These are phyloP conservation scores for Drosophila ercepeae DNA, from an alignment of 1,140 invertebrate species.

Conservation along the genomic window DNA sequence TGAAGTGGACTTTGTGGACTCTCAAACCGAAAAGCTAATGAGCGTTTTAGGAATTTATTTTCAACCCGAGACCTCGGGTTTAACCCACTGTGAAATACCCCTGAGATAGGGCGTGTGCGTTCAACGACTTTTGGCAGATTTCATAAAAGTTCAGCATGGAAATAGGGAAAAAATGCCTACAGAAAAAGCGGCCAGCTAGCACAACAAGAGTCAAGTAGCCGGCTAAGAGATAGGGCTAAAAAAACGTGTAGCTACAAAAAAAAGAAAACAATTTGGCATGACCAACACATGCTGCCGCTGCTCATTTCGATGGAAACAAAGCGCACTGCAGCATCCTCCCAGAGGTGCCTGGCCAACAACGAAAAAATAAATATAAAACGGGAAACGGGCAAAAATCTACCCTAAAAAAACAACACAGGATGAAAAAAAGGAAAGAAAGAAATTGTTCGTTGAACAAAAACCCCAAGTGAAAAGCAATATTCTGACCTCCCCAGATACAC, in stretches of 20 bases:
- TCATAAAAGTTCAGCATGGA: conserved; percentile 70
- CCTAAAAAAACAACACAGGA: conserved; percentile 13
- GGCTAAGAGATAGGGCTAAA: conserved; percentile 4
- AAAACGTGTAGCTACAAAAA: conserved; percentile 19
- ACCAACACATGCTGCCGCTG: conserved; percentile 70
- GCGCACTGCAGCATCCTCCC: conserved; percentile 30
- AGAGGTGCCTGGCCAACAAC: conserved; percentile 19
- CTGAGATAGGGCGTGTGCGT: conserved; percentile 33
- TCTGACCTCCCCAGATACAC: conserved; percentile 5
- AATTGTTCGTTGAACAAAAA: conserved; percentile 23
- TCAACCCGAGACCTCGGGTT: too few species aligned
- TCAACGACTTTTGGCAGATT: conserved; percentile 80
- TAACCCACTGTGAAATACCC: not conserved
- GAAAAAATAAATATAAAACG: conserved; percentile 1
- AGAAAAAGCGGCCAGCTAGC: conserved; percentile 9
- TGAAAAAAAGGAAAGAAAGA: not conserved
- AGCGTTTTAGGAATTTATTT: too few species aligned
- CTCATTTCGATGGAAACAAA: conserved; percentile 70
- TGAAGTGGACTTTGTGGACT: too few species aligned
- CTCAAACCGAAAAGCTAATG: not conserved
- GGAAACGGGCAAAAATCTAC: conserved; percentile 2
- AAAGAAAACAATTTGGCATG: conserved; percentile 54
- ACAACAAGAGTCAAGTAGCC: conserved; percentile 66
- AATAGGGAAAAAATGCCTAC: conserved; percentile 38
- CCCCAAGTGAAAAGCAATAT: conserved; percentile 32